Evolutionary conservation across 1,140 invertebrate genomes (phyloP).

Genomic region (Zaprionus africanus): DNA sequence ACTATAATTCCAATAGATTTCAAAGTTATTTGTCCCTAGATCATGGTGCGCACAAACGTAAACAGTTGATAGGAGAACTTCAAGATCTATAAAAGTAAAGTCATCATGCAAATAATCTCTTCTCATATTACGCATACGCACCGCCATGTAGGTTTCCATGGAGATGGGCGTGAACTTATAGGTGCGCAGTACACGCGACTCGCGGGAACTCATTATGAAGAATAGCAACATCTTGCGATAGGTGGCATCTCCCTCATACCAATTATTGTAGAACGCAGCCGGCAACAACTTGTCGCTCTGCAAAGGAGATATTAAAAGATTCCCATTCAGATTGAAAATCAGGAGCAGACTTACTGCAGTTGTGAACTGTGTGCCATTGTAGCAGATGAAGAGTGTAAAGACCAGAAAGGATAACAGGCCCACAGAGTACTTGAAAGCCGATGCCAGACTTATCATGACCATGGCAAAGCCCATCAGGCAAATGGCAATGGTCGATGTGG

Average conservation of each 20-base stretch:
- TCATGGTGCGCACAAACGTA: slow-evolving; percentile 51
- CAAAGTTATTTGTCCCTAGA: slow-evolving; percentile 4
- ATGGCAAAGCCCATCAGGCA: slow-evolving; percentile 70
- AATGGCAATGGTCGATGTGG: slow-evolving; percentile 67
- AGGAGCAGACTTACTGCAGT: slow-evolving; percentile 55
- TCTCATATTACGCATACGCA: slow-evolving; percentile 27
- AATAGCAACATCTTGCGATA: slow-evolving; percentile 70
- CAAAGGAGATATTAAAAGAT: neutral
- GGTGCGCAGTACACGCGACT: slow-evolving; percentile 49
- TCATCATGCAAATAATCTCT: neutral
- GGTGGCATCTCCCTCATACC: slow-evolving; percentile 66
- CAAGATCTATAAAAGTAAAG: slow-evolving; percentile 40
- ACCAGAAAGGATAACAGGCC: slow-evolving; percentile 58
- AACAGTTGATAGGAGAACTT: slow-evolving; percentile 66
- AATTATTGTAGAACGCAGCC: slow-evolving; percentile 73
- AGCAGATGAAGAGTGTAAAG: slow-evolving; percentile 59
- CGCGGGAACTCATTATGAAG: slow-evolving; percentile 58
- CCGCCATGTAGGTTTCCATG: slow-evolving; percentile 59
- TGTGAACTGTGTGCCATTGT: slow-evolving; percentile 51
- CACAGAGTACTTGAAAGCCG: slow-evolving; percentile 55
- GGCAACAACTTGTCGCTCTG: slow-evolving; percentile 63
- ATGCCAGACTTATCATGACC: slow-evolving; percentile 56
- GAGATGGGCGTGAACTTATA: slow-evolving; percentile 71
- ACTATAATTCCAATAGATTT: too few relatives aligned
- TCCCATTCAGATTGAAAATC: neutral